phyloP scores from a whole-genome alignment of 2,113 vertebrate genomes.

The Steatornis caripensis region DNA sequence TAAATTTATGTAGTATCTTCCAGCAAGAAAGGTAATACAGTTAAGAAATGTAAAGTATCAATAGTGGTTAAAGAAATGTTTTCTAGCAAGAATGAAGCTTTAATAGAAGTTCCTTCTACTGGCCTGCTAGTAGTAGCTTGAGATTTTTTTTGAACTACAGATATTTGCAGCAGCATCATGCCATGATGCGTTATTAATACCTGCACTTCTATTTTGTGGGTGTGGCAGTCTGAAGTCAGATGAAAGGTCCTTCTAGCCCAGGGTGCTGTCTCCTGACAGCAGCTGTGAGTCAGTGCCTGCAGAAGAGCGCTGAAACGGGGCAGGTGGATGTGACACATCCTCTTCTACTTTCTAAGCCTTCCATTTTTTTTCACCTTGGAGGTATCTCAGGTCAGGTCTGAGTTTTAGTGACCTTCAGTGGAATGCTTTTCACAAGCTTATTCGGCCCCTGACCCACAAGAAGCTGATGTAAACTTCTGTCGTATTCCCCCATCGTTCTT shows the following conservation, averaged over 20 bases:
- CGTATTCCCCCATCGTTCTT: not conserved
- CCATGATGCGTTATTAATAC: not conserved
- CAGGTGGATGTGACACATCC: not conserved
- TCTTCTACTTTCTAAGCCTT: not conserved
- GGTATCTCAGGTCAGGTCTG: not conserved
- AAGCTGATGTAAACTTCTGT: not conserved
- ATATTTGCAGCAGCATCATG: not conserved
- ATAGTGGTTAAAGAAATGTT: not conserved
- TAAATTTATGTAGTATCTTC: not conserved
- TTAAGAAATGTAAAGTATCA: not conserved
- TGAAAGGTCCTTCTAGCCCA: not conserved
- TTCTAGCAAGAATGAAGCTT: not conserved
- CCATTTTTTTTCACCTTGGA: not conserved
- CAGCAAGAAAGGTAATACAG: not conserved
- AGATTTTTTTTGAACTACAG: not conserved
- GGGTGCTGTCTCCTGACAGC: not conserved
- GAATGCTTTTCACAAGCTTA: not conserved
- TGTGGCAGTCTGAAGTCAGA: not conserved
- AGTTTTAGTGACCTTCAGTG: not conserved
- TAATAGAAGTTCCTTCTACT: not conserved
- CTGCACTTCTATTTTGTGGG: not conserved
- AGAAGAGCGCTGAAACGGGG: not conserved
- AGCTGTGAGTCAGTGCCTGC: not conserved
- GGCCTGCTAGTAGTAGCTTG: not conserved
- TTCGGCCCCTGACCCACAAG: not conserved